phyloP scores from a whole-genome alignment of 2,113 vertebrate species.

The Cettia cetti region DNA sequence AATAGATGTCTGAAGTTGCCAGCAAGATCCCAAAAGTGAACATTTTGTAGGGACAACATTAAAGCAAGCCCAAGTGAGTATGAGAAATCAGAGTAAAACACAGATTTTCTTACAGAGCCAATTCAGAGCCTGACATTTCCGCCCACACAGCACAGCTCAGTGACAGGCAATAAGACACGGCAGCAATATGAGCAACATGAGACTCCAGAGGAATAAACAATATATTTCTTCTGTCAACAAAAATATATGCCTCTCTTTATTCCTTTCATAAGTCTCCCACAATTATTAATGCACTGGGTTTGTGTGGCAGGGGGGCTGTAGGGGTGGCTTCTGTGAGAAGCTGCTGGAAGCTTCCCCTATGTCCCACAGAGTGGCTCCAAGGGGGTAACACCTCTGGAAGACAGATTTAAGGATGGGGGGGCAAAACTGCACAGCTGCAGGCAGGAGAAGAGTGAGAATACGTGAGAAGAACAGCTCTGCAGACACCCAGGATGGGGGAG shows the following conservation, averaged over 20 bases:
- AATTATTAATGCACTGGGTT: neutral
- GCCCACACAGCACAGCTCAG: constrained; percentile 28
- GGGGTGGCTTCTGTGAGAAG: neutral
- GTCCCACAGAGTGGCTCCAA: neutral
- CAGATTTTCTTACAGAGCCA: neutral
- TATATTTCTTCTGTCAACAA: constrained; percentile 18
- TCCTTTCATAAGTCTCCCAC: neutral
- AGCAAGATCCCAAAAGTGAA: neutral
- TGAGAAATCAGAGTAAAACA: neutral
- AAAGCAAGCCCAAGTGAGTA: neutral
- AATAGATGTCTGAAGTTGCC: neutral
- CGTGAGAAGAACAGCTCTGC: neutral
- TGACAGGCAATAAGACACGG: constrained; percentile 27
- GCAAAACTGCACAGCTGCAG: neutral
- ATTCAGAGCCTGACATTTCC: constrained; percentile 21
- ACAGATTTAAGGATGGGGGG: neutral
- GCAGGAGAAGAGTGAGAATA: neutral
- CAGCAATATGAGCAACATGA: constrained; percentile 18
- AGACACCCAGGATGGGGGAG: neutral
- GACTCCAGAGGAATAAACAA: constrained; percentile 21
- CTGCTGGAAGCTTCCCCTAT: neutral
- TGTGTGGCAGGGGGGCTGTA: neutral
- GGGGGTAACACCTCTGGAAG: neutral
- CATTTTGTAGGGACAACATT: neutral
- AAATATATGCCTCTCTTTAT: constrained; percentile 1